Evolutionary conservation across 1,140 invertebrate genomes (phyloP).

Genomic region (Manduca sexta): DNA sequence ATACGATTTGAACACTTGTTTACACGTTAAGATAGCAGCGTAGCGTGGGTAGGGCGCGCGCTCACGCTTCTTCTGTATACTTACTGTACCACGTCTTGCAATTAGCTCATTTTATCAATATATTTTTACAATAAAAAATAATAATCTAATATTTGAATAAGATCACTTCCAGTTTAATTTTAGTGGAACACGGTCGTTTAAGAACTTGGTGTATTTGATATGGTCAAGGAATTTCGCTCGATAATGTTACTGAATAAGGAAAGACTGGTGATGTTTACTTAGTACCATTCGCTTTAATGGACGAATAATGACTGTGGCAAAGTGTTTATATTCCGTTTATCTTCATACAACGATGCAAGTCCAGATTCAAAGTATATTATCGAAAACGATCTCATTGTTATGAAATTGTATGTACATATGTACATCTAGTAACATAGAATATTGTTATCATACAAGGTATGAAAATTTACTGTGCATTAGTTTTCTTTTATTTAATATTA

Average conservation of each 20-base stretch:
- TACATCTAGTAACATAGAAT: constrained; percentile 53
- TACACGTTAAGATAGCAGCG: constrained; percentile 66
- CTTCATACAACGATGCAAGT: constrained; percentile 45
- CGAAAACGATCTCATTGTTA: constrained; percentile 71
- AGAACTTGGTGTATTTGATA: too few relatives aligned
- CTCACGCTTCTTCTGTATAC: constrained; percentile 27
- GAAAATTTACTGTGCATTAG: constrained; percentile 54
- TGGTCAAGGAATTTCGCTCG: too few relatives aligned
- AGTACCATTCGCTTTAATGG: too few relatives aligned
- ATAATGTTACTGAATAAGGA: too few relatives aligned
- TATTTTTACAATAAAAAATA: not conserved
- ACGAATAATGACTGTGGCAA: too few relatives aligned
- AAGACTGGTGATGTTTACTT: too few relatives aligned
- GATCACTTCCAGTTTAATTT: constrained; percentile 9
- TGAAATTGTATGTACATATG: constrained; percentile 59
- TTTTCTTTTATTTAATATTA: constrained; percentile 43
- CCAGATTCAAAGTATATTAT: constrained; percentile 45
- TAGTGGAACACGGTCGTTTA: too few relatives aligned
- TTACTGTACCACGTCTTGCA: constrained; percentile 22
- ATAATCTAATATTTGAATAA: not conserved
- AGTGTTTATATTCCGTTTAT: too few relatives aligned
- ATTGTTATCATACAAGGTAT: constrained; percentile 73
- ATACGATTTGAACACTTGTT: constrained; percentile 69
- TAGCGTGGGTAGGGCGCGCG: constrained; percentile 52
- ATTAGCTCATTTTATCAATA: constrained; percentile 24